Evolutionary conservation across 2,797 vertebrate species (phyloP).

Genomic region (Chaetodon trifasciatus): DNA sequence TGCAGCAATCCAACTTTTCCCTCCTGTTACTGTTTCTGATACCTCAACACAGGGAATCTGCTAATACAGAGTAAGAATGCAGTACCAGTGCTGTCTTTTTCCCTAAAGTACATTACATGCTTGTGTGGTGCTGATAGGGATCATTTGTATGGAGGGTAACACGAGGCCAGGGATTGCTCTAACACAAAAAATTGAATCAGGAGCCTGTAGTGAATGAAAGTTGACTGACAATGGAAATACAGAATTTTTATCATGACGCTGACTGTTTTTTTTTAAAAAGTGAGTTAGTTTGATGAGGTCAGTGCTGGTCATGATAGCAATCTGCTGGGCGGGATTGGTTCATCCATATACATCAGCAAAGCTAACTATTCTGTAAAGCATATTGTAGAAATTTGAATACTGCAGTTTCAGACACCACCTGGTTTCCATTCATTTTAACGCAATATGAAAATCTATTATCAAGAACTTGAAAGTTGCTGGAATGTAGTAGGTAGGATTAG

Average conservation of each 20-base stretch:
- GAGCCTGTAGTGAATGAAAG: neutral
- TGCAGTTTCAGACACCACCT: neutral
- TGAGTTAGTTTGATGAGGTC: neutral
- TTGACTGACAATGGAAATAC: neutral
- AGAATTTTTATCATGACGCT: neutral
- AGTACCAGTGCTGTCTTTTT: neutral
- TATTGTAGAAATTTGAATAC: neutral
- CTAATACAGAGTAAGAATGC: neutral
- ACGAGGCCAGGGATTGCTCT: neutral
- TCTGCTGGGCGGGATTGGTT: rapidly evolving
- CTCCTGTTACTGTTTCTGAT: neutral
- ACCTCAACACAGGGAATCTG: neutral
- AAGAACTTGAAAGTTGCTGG: neutral
- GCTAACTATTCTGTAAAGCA: neutral
- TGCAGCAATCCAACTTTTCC: neutral
- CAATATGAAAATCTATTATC: neutral
- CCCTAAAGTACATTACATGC: neutral
- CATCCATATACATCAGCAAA: neutral
- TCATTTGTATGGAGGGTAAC: neutral
- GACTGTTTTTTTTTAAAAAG: neutral
- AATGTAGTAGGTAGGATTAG: neutral
- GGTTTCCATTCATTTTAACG: neutral
- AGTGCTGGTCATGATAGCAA: neutral
- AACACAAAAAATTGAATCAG: neutral
- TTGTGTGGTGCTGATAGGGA: neutral